Conservation (phyloP, 2,888 invertebrate genomes). For the Vesta saturnalis region DNA sequence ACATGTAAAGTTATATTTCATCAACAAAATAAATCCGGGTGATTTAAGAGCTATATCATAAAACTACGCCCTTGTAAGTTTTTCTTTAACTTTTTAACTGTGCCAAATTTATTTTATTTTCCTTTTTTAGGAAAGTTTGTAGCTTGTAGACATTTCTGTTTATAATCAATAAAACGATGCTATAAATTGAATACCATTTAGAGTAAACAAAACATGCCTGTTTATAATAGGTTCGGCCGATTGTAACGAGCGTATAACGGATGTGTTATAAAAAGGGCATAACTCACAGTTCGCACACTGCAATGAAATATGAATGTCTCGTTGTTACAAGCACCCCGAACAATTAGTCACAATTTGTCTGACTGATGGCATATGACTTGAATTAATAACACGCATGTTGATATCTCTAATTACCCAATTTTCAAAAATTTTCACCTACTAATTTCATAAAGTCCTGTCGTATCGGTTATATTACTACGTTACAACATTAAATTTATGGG, state of each 20-base stretch:
- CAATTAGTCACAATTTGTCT: constrained; percentile 47
- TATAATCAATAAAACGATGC: constrained; percentile 40
- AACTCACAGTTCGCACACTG: constrained; percentile 37
- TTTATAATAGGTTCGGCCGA: constrained; percentile 32
- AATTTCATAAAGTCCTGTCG: no score
- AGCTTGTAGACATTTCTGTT: not conserved
- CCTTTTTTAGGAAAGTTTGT: not conserved
- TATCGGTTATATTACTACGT: no score
- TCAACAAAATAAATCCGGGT: constrained; percentile 15
- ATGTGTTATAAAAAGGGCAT: constrained; percentile 41
- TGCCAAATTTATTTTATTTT: not conserved
- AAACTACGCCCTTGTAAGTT: not conserved
- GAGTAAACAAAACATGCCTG: constrained; percentile 36
- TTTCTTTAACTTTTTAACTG: not conserved
- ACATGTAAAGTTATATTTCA: constrained; percentile 23
- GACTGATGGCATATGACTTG: constrained; percentile 31
- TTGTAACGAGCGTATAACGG: constrained; percentile 36
- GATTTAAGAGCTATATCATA: constrained; percentile 15
- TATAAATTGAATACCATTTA: constrained; percentile 40
- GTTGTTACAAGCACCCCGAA: constrained; percentile 36
- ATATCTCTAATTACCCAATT: constrained; percentile 30
- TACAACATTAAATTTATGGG: no score
- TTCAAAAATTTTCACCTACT: no score
- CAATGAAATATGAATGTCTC: constrained; percentile 42
- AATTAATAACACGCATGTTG: constrained; percentile 32